A percentile compares a stretch with the other conserved stretches of the same genome.
Evolutionary conservation across 1,140 invertebrate species (phyloP).

Genomic region (Globodera rostochiensis): DNA sequence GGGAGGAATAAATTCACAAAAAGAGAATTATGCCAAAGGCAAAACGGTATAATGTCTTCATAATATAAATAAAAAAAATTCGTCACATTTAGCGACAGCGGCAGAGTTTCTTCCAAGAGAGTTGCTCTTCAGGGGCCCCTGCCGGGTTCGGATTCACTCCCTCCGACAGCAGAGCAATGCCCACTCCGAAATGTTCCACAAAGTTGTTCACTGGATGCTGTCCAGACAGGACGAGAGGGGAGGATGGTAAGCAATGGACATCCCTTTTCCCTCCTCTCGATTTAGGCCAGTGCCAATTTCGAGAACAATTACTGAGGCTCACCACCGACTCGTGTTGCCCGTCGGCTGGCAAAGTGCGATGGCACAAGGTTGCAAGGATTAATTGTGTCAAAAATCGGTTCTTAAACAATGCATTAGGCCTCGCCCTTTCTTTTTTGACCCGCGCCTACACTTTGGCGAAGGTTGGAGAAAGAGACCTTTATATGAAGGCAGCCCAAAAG

Average conservation of each 20-base stretch:
- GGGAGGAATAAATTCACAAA: background rate
- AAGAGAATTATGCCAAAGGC: background rate
- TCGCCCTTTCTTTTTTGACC: conserved; percentile 16
- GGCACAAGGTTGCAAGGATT: background rate
- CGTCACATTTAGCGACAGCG: background rate
- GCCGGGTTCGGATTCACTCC: background rate
- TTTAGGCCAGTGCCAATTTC: conserved; percentile 9
- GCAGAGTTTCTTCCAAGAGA: conserved; percentile 5
- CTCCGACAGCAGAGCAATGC: conserved; percentile 13
- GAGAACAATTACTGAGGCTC: conserved; percentile 3
- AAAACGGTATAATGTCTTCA: background rate
- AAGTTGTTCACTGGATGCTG: conserved; percentile 13
- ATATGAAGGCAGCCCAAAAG: background rate
- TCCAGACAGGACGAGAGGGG: conserved; percentile 18
- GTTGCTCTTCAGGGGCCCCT: conserved; percentile 10
- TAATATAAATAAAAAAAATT: background rate
- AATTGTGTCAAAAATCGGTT: background rate
- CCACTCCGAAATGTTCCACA: conserved; percentile 16
- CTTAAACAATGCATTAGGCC: background rate
- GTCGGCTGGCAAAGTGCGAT: conserved; percentile 21
- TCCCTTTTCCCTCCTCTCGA: background rate
- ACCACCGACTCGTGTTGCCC: background rate
- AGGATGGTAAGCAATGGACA: background rate
- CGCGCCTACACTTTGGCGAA: conserved; percentile 9
- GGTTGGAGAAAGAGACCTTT: background rate